phyloP scores from a whole-genome alignment of 2,888 invertebrate species.

The Conus canariensis region DNA sequence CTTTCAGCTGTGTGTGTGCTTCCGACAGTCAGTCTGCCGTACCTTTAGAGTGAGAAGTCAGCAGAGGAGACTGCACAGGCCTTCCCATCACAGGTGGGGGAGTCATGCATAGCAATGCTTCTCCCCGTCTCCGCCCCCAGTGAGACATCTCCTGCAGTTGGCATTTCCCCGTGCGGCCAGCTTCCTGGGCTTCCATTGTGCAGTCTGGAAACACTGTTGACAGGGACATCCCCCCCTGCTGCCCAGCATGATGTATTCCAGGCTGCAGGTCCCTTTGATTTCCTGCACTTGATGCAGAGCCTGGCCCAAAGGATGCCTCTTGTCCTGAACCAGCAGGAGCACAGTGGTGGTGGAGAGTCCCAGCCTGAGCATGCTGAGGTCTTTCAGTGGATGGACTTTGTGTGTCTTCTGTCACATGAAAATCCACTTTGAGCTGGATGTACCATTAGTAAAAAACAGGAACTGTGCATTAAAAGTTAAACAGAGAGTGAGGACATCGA shows the following conservation, averaged over 20 bases:
- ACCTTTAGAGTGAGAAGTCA: not conserved
- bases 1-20: not conserved
- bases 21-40: not conserved
- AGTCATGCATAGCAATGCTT: constrained; percentile 1
- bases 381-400: not conserved
- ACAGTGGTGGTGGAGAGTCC: not conserved
- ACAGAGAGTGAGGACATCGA: too few relatives aligned
- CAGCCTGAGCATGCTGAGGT: not conserved
- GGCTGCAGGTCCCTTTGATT: not conserved
- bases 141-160: not conserved
- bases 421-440: constrained; percentile 12
- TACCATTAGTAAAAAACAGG: not conserved
- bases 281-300: not conserved
- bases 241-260: not conserved
- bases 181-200: not conserved
- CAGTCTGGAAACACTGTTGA: not conserved
- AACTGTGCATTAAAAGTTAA: not conserved
- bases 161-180: not conserved
- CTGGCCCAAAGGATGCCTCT: not conserved
- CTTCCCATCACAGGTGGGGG: not conserved
- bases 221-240: not conserved
- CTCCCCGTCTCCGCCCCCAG: not conserved
- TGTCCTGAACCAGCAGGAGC: not conserved
- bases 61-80: not conserved
- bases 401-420: not conserved